Base-by-base conservation (phyloP, 2,113 vertebrate genomes). In the Python bivittatus region DNA sequence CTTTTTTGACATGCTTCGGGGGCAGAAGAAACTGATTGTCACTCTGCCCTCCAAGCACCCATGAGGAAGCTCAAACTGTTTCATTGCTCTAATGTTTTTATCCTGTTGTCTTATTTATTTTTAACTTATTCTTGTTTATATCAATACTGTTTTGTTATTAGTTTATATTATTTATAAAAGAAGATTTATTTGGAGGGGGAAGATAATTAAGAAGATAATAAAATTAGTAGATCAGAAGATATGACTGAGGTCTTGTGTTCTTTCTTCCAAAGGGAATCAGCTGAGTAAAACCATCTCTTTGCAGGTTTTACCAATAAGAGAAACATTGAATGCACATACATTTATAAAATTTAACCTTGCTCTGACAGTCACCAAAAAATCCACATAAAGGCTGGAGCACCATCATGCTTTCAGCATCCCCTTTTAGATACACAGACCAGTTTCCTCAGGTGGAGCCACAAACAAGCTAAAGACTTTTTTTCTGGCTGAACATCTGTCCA, bases 51-150 rank as follows among this genome's bases (percentile, higher is more conserved):
- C 25, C 7, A 29, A 44, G 9, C 22, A 27, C 11, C 58, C 15
- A 12, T 61, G 29, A 25, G 10, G n/a, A 68, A 56, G 33, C 6
- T 33, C 38, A 22, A 22, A 10, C 53, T 72, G 9, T 85, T 60
- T 54, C 52, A 85, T 33, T 25, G 0, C 42, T 83, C 42, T 84
- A 29, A 58, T 13, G 4, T 95, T 90, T 96, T 95, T 95, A 93
- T 95, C 86, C 58, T 17, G 10, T 6, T 0, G 0, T 10, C 7
- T 68, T 96, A 97, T 97, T 97, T 97, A 97, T 97, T 97, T 91
- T 54, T 97, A 96, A 97, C 4, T 97, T 97, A 97, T 96, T 91
- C 72, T n/a, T 94, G 72, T 86, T 93, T 92, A 48, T n/a, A 13
- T n/a, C 8, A 12, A 22, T 33, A 90, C n/a, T n/a, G 5, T 0